These are phyloP conservation scores for Ruditapes philippinarum DNA, from an alignment of 1,140 invertebrate genomes.

Conservation along the genomic window DNA sequence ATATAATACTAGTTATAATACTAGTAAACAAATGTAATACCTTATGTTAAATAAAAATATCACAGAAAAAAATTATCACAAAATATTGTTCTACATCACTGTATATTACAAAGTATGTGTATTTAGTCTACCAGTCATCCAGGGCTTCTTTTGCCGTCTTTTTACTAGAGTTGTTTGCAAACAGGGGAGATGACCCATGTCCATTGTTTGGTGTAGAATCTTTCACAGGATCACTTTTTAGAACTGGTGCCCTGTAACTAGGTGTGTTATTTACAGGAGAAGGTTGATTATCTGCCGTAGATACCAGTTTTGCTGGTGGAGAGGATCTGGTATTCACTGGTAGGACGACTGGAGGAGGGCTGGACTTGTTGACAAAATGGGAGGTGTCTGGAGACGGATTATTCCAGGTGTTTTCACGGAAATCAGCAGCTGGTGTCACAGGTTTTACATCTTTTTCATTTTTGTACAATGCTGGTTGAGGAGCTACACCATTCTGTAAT, in stretches of 20 bases:
- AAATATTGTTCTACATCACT: no score
- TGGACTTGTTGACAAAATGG: neutral
- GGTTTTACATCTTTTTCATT: neutral
- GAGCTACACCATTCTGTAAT: constrained; percentile 4
- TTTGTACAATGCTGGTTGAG: neutral
- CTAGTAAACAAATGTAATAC: neutral
- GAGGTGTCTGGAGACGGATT: neutral
- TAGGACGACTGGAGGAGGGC: neutral
- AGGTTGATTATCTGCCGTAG: neutral
- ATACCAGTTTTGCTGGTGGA: neutral
- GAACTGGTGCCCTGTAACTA: no score
- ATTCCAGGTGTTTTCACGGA: neutral
- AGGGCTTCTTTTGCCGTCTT: neutral
- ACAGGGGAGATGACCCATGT: neutral
- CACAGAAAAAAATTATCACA: neutral
- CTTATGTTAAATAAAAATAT: neutral
- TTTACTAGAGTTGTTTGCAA: neutral
- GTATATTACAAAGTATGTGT: neutral
- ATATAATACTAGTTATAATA: no score
- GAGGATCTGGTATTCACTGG: neutral
- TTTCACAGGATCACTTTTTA: no score
- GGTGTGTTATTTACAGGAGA: neutral
- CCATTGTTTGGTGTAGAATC: neutral
- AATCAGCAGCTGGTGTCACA: neutral
- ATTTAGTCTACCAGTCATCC: constrained; percentile 5